Evolutionary conservation across 2,888 invertebrate genomes (phyloP), one percentile per base, ranked within the genome.

Genomic region (Liodrosophila aerea): DNA sequence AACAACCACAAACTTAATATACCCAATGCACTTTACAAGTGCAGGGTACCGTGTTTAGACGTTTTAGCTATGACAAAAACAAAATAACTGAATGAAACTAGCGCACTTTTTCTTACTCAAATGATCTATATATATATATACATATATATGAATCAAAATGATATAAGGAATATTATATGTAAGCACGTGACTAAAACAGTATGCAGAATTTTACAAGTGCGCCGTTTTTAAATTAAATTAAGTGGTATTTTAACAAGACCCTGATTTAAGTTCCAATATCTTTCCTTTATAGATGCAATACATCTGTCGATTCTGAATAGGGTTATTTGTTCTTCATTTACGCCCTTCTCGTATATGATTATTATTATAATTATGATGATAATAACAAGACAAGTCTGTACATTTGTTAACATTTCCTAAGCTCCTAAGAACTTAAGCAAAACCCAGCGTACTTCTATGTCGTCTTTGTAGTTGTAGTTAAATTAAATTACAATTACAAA

Each of bases 341-440:
- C n/a, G n/a, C n/a, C n/a, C n/a, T n/a, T n/a, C n/a, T n/a, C n/a
- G n/a, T n/a, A n/a, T n/a, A n/a, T n/a, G n/a, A n/a, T n/a, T n/a
- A n/a, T n/a, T n/a, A 60, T 30, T 51, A 49, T 44, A 46, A 37
- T 18, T 54, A 77, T 68, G 77, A 78, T 64, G 63, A 56, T 67
- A 76, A 76, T 69, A 71, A 64, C 64, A 68, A 74, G 57, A 72
- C 73, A 85, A 85, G 86, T 83, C 86, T 83, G 86, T 83, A 85
- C 65, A 83, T 83, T 85, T 85, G 86, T 83, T 80, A 85, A 85
- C 74, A 76, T 63, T 76, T 76, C 22, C 73, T 83, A 69, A 76
- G 58, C 58, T 73, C 69, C 51, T 72, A 63, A 53, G 76, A 34
- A 64, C 57, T 56, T 58, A 64, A 57, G 60, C 43, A 15, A 53